Conservation (phyloP, 2,797 vertebrate genomes). For the Scolopax rusticola region DNA sequence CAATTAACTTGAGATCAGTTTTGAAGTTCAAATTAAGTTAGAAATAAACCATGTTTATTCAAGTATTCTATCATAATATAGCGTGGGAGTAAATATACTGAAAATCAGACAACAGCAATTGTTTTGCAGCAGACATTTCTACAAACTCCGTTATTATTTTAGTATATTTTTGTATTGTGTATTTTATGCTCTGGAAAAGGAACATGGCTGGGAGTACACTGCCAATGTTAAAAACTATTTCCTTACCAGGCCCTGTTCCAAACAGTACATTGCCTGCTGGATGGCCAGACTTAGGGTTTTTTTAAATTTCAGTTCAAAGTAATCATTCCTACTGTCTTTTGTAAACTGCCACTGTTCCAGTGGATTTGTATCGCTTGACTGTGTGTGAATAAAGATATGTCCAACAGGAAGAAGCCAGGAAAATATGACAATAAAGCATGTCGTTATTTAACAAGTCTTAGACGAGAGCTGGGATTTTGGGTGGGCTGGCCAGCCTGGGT, state of each 20-base stretch:
- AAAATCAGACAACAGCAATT: conserved; percentile 53
- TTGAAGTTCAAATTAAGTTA: background rate
- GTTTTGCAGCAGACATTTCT: conserved; percentile 47
- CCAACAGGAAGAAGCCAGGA: conserved; percentile 10
- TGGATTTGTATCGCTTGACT: conserved; percentile 34
- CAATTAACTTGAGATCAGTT: background rate
- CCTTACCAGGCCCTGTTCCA: background rate
- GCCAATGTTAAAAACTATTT: background rate
- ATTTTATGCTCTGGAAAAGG: conserved; percentile 14
- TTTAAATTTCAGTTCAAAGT: conserved; percentile 5
- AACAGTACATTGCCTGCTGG: background rate
- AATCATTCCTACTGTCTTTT: conserved; percentile 20
- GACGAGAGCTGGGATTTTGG: background rate
- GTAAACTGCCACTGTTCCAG: conserved; percentile 25
- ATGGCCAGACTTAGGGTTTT: background rate
- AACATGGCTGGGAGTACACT: background rate
- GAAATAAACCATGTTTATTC: background rate
- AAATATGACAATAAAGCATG: background rate
- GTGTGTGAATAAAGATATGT: conserved; percentile 35
- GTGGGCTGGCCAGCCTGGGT: background rate
- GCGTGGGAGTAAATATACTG: background rate
- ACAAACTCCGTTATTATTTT: background rate
- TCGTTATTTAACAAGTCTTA: background rate
- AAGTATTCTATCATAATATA: background rate
- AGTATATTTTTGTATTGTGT: conserved; percentile 29